Percentiles rank a stretch among this genome's conserved stretches.
phyloP scores from a whole-genome alignment of 2,113 vertebrate species.

The Sterrhoptilus dennistouni region DNA sequence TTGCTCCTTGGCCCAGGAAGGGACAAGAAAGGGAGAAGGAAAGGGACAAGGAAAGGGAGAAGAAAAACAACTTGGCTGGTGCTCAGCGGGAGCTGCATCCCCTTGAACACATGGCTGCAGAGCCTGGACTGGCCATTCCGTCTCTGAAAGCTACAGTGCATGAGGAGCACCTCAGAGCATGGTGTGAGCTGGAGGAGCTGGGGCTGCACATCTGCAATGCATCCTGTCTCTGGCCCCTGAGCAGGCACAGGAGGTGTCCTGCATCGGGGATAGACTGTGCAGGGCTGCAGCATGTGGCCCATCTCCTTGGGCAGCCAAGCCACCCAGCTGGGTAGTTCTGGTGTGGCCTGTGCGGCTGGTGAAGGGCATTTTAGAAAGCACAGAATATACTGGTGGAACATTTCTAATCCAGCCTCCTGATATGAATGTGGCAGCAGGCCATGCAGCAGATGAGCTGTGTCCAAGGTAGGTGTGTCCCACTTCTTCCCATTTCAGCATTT shows the following conservation, averaged over 20 bases:
- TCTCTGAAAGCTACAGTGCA: not conserved
- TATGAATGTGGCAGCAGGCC: not conserved
- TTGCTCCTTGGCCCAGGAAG: not conserved
- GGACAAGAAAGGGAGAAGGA: not conserved
- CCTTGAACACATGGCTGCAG: not conserved
- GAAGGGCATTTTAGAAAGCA: not conserved
- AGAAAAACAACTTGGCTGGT: not conserved
- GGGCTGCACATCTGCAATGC: fast-evolving
- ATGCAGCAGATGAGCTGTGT: not conserved
- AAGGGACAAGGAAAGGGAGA: not conserved
- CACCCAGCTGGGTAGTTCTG: not conserved
- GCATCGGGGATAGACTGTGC: fast-evolving
- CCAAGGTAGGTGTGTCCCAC: not conserved
- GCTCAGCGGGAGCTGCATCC: not conserved
- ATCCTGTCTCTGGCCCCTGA: fast-evolving
- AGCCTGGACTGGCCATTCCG: not conserved
- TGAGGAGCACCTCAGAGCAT: not conserved
- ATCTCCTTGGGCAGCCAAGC: not conserved
- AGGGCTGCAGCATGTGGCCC: not conserved
- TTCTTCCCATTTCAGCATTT: not conserved
- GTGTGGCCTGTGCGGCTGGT: not conserved
- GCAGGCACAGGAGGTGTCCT: not conserved
- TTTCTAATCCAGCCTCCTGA: no score
- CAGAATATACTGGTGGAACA: not conserved
- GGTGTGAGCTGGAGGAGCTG: not conserved